Evolutionary conservation across 2,797 vertebrate species (phyloP), one percentile per base, ranked within the genome.

Genomic region (Hozukius guyotensis): DNA sequence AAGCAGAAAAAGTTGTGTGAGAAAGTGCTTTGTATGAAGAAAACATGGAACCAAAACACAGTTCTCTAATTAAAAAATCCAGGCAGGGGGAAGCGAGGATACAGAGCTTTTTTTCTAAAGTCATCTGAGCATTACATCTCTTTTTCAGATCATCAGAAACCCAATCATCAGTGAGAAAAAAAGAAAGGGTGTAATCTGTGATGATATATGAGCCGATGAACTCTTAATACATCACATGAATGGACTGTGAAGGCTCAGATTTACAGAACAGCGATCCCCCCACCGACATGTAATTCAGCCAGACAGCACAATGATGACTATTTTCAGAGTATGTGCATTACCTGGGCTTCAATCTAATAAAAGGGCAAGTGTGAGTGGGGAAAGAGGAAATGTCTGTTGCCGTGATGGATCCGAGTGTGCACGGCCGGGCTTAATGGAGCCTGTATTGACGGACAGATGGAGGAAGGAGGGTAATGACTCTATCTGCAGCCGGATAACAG

Each of bases 391-490:
- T 79, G 90, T 91, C 87, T 88, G 81, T 78, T 85, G 82, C 81
- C 10, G 68, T 91, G 86, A 93, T 88, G 86, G 83, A 91, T 87
- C 85, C 78, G 89, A 89, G 64, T 38, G 85, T 84, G 82, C 80
- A 57, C 29, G 52, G 78, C 84, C 29, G 38, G 42, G 82, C 83
- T 85, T 94, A 95, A 94, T 94, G 92, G 93, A 90, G 61, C 89
- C 93, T 52, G 80, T 91, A 93, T 91, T 94, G 94, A 95, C 38
- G 72, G 93, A 94, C 91, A 92, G 93, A 93, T 91, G 90, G 90
- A 89, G 88, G 88, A 87, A 91, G 85, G 75, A 90, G 83, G 87
- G 81, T 93, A 95, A 94, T 93, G 92, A 93, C 89, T 93, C 90
- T 90, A 93, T 93, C 88, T 87, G 88, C 76, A 46, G 84, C 85